Evolutionary conservation across 2,888 invertebrate species (phyloP), one percentile per base, ranked within the genome.

Genomic region (Alcis repandata): DNA sequence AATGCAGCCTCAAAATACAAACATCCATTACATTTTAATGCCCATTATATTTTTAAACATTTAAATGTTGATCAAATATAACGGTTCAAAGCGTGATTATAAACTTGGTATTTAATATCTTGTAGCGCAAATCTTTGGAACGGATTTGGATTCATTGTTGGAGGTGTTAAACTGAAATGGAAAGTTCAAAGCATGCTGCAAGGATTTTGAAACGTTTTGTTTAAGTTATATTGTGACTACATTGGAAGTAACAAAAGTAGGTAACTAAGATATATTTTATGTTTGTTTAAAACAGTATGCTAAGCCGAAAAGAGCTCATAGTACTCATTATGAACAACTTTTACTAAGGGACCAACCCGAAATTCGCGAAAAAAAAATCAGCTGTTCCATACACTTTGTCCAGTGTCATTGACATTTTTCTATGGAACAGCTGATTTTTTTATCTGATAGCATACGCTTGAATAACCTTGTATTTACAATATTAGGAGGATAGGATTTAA

Each of bases 181-280:
- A 59, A 58, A 63, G 63, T 63, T 64, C 64, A 64, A n/a, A 64
- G 46, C 41, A 27, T 54, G 46, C 46, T 43, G 17, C 64, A 64
- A 64, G 59, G 59, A 48, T 64, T 49, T 40, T 20, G 8, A 10
- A 54, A 43, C 20, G 51, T 51, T 51, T 20, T 19, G 19, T 51
- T 13, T n/a, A 13, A 11, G 13, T 51, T 36, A 1, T 36, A 10
- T 19, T 36, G 15, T 10, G 2, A 15, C 4, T 48, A n/a, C 3
- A 46, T 1, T 46, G 22, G 20, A 22, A 6, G 4, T 22, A 46
- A 46, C 4, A 13, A 27, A 22, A 1, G 19, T 9, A 43, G 19
- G 43, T 10, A 2, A n/a, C n/a, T n/a, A n/a, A n/a, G n/a, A n/a
- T n/a, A n/a, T n/a, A n/a, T n/a, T n/a, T n/a, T n/a, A 43, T 11